Percentiles rank a stretch among this genome's conserved stretches.
phyloP scores from a whole-genome alignment of 1,140 invertebrate species.

The Nylanderia fulva region DNA sequence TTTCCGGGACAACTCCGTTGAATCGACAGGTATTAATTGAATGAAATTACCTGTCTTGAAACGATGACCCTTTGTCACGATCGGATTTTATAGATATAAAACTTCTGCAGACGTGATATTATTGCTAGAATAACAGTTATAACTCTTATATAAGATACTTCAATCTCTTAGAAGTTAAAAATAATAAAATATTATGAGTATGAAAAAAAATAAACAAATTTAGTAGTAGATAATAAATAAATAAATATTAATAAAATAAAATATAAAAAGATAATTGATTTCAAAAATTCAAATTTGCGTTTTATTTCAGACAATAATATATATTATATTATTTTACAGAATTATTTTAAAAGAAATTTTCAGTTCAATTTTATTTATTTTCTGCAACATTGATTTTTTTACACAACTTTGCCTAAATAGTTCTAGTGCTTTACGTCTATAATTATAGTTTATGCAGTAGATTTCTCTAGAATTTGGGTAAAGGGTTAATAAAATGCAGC shows the following conservation, averaged over 20 bases:
- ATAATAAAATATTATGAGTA: neutral
- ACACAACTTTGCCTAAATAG: neutral
- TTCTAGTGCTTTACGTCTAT: too few relatives aligned
- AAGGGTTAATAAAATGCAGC: neutral
- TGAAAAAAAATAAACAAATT: too few relatives aligned
- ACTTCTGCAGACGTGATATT: neutral
- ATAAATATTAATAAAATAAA: too few relatives aligned
- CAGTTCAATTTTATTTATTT: too few relatives aligned
- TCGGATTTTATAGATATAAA: neutral
- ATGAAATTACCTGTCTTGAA: neutral
- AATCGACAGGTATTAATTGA: neutral
- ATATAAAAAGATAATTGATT: neutral
- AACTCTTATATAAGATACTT: neutral
- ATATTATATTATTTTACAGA: neutral
- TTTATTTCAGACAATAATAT: neutral
- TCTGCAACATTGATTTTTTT: too few relatives aligned
- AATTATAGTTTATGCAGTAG: neutral
- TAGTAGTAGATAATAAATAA: too few relatives aligned
- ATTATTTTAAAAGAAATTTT: too few relatives aligned
- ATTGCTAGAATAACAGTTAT: neutral
- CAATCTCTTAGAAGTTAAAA: neutral
- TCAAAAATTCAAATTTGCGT: too few relatives aligned
- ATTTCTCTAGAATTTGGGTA: neutral
- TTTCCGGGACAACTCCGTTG: neutral
- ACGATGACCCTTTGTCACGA: neutral